phyloP scores from a whole-genome alignment of 1,140 invertebrate species.

The Drosophila orena region DNA sequence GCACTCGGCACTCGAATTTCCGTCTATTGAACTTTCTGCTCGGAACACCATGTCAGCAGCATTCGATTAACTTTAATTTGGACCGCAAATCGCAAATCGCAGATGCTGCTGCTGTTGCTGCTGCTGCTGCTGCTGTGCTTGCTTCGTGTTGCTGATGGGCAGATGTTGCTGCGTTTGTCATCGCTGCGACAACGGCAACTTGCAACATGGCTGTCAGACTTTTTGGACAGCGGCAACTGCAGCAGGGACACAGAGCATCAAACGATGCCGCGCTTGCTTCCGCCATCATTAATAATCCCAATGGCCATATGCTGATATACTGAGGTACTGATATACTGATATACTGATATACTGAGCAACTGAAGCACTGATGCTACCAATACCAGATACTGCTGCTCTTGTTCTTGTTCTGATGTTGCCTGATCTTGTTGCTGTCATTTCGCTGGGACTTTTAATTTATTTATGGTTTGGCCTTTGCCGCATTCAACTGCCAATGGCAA shows the following conservation, averaged over 20 bases:
- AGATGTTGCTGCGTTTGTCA: constrained; percentile 66
- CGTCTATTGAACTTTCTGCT: constrained; percentile 37
- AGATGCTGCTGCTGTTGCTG: constrained; percentile 11
- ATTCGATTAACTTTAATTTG: constrained; percentile 37
- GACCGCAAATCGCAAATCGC: constrained; percentile 14
- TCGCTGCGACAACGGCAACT: constrained; percentile 50
- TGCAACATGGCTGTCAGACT: constrained; percentile 35
- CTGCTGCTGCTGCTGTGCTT: constrained; percentile 1
- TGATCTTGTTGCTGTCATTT: constrained; percentile 79
- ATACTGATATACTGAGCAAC: constrained; percentile 24
- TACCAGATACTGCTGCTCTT: constrained; percentile 63
- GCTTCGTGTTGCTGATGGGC: constrained; percentile 23
- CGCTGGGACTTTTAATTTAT: constrained; percentile 79
- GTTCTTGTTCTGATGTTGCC: constrained; percentile 75
- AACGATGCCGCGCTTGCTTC: constrained; percentile 71
- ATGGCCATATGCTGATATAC: constrained; percentile 62
- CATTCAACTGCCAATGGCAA: constrained; percentile 63
- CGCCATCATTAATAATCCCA: constrained; percentile 79
- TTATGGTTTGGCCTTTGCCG: constrained; percentile 58
- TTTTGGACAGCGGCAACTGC: constrained; percentile 17
- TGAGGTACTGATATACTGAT: constrained; percentile 27
- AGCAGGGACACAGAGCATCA: constrained; percentile 61
- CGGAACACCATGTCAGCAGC: constrained; percentile 31
- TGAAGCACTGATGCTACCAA: constrained; percentile 29
- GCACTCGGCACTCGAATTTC: constrained; percentile 36